A percentile compares a stretch with the other conserved stretches of the same genome.
Evolutionary conservation across 2,113 vertebrate species (phyloP).

Genomic region (Ellobius talpinus): DNA sequence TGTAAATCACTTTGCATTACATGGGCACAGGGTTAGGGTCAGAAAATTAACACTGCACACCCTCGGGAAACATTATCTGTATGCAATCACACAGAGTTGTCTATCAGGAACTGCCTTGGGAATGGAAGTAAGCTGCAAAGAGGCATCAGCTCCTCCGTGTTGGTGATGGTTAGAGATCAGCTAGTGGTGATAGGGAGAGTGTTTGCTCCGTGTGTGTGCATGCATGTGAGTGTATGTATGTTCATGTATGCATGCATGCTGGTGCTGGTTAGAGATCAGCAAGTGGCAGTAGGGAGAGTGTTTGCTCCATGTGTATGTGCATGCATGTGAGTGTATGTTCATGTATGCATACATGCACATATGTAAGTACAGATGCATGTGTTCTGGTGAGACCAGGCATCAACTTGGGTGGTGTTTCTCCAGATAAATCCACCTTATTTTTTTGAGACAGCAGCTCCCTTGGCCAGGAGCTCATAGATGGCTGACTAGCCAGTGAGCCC

Average conservation of each 20-base stretch:
- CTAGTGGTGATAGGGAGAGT: fast-evolving
- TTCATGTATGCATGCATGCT: no score
- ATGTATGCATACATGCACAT: no score
- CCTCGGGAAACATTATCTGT: not conserved
- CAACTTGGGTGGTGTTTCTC: not conserved
- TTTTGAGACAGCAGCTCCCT: not conserved
- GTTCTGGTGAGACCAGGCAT: not conserved
- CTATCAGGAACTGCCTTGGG: not conserved
- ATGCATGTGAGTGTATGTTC: not conserved
- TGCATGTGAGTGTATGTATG: fast-evolving
- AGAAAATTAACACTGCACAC: not conserved
- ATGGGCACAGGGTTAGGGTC: not conserved
- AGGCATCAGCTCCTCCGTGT: not conserved
- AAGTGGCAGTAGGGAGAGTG: fast-evolving
- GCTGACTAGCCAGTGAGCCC: not conserved
- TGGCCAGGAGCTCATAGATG: not conserved
- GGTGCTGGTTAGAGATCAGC: no score
- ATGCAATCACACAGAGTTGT: not conserved
- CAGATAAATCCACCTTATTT: not conserved
- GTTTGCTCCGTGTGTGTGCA: not conserved
- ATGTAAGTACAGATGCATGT: not conserved
- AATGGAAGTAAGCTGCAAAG: not conserved
- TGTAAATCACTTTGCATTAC: not conserved
- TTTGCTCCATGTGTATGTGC: fast-evolving
- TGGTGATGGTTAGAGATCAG: no score